A percentile compares a stretch with the other conserved stretches of the same genome.
Conservation (phyloP, 2,888 invertebrate genomes). For the Dolichopus griseipennis region DNA sequence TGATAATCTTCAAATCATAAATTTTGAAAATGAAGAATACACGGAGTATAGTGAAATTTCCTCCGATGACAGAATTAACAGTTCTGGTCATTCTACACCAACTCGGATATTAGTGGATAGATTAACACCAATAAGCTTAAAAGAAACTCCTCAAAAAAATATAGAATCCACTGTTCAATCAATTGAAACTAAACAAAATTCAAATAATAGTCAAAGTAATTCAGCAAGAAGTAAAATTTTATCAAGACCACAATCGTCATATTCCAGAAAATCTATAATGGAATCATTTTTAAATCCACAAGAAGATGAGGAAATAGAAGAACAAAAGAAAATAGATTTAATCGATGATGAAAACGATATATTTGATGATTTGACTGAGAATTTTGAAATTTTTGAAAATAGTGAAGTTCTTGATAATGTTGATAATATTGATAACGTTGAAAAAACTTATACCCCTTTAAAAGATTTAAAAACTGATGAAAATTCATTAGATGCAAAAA, state of each 20-base stretch:
- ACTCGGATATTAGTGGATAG: slow-evolving; percentile 15
- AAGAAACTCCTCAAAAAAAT: not conserved
- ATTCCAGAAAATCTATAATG: slow-evolving; percentile 34
- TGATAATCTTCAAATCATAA: not conserved
- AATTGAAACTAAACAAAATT: not conserved
- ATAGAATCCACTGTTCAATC: not conserved
- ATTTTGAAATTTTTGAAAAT: slow-evolving; percentile 15
- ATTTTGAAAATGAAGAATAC: not conserved
- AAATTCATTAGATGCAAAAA: not conserved
- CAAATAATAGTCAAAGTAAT: not conserved
- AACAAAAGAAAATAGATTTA: too few species aligned
- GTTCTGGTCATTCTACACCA: slow-evolving; percentile 20
- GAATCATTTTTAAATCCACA: slow-evolving; percentile 42
- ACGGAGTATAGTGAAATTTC: slow-evolving; percentile 14
- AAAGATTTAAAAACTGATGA: slow-evolving; percentile 2
- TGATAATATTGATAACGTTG: slow-evolving; percentile 14
- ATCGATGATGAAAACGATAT: slow-evolving; percentile 22
- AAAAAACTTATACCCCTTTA: slow-evolving; percentile 16
- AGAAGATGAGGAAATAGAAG: too few species aligned
- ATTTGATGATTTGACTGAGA: slow-evolving; percentile 7
- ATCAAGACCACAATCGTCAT: slow-evolving; percentile 11
- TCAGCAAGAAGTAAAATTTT: not conserved
- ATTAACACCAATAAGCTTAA: not conserved
- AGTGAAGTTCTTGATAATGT: slow-evolving; percentile 14
- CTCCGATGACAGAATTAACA: slow-evolving; percentile 18